A percentile compares a stretch with the other conserved stretches of the same genome.
phyloP scores from a whole-genome alignment of 2,113 vertebrate genomes.

The Spilogale gracilis region DNA sequence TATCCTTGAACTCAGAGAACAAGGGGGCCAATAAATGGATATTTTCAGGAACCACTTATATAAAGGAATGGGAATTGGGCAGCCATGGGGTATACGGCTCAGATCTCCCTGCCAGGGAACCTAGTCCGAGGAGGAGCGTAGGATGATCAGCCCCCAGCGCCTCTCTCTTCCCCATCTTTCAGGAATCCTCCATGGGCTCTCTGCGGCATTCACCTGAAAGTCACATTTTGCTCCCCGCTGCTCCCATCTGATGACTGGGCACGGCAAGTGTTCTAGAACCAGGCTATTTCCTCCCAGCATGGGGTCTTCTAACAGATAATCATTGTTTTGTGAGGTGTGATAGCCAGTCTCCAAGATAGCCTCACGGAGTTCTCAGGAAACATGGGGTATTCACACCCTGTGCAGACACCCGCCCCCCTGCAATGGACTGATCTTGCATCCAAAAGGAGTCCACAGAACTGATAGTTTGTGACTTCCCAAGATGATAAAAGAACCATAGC shows the following conservation, averaged over 20 bases:
- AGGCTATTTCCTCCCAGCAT: background rate
- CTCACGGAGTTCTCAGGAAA: background rate
- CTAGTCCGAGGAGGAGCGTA: background rate
- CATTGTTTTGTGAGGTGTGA: background rate
- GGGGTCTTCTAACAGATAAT: background rate
- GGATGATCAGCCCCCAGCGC: background rate
- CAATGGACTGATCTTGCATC: background rate
- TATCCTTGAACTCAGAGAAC: background rate
- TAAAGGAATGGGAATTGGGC: background rate
- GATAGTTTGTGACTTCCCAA: background rate
- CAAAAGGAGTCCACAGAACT: background rate
- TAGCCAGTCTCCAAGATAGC: background rate
- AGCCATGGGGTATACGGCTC: background rate
- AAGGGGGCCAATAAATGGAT: no score
- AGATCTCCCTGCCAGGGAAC: background rate
- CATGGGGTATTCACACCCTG: background rate
- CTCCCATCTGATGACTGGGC: background rate
- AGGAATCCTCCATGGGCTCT: background rate
- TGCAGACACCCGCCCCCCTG: background rate
- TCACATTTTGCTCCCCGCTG: background rate
- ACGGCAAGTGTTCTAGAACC: no score
- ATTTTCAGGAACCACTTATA: background rate
- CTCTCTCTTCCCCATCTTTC: background rate
- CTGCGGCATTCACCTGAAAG: accelerated
- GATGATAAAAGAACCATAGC: background rate